phyloP scores from a whole-genome alignment of 2,113 vertebrate species.

The Leptocoma aspasia region DNA sequence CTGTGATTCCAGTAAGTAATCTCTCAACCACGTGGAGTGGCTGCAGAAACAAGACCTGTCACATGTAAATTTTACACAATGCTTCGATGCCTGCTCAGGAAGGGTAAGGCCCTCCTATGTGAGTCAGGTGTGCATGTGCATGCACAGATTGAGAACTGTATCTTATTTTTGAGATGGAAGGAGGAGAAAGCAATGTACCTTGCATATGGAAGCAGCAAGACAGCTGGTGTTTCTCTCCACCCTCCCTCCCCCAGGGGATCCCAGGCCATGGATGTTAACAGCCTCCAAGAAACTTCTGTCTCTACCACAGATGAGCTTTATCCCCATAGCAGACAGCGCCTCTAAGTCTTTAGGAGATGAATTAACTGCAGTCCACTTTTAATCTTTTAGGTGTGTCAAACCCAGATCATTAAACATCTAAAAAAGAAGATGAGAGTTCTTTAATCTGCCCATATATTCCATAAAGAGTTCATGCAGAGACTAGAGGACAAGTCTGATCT shows the following conservation, averaged over 20 bases:
- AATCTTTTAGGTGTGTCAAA: constrained; percentile 48
- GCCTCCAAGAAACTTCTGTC: constrained; percentile 30
- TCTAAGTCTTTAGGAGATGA: constrained; percentile 17
- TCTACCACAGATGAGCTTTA: constrained; percentile 32
- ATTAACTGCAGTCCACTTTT: constrained; percentile 39
- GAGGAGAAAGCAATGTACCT: not conserved
- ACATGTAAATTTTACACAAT: not conserved
- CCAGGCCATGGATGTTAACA: not conserved
- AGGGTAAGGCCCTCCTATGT: not conserved
- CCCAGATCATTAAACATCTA: not conserved
- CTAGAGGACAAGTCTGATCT: not conserved
- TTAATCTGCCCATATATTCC: not conserved
- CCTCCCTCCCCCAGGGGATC: not conserved
- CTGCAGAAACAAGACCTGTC: not conserved
- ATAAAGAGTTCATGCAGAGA: not conserved
- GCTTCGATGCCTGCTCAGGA: not conserved
- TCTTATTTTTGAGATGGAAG: not conserved
- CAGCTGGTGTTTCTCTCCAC: not conserved
- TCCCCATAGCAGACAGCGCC: not conserved
- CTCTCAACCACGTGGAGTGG: not conserved
- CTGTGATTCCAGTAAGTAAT: not conserved
- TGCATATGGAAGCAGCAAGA: not conserved
- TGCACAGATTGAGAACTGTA: not conserved
- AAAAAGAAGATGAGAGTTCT: not conserved
- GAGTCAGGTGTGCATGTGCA: not conserved